These are phyloP conservation scores for Muscicapa adusta DNA, from an alignment of 2,113 vertebrate genomes.

Conservation along the genomic window DNA sequence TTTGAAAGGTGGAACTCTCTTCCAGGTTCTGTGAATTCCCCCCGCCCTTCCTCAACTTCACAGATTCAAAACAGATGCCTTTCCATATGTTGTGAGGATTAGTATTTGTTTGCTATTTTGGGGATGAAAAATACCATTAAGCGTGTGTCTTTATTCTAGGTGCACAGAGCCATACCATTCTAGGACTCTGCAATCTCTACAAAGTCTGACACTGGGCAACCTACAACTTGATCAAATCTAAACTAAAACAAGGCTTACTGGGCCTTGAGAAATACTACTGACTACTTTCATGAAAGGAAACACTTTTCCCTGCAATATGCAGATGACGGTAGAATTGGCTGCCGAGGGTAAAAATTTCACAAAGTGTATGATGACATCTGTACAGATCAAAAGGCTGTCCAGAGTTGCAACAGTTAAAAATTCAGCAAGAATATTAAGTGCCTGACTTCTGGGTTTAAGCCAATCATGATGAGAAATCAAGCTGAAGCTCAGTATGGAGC, in stretches of 20 bases:
- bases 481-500: neutral
- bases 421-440: slow-evolving; percentile 32
- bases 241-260: neutral
- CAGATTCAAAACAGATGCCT: neutral
- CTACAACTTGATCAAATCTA: neutral
- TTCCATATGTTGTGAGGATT: neutral
- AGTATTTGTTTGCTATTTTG: neutral
- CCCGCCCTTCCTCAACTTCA: neutral
- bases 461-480: slow-evolving; percentile 15
- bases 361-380: slow-evolving; percentile 15
- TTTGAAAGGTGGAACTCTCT: neutral
- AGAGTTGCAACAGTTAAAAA: slow-evolving; percentile 46
- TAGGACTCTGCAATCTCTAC: neutral
- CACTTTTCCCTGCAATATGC: slow-evolving; percentile 19
- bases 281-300: neutral
- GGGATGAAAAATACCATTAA: neutral
- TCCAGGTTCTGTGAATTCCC: neutral
- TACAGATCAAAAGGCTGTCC: slow-evolving; percentile 38
- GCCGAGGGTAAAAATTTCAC: slow-evolving; percentile 23
- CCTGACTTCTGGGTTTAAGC: slow-evolving; percentile 21
- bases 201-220: neutral
- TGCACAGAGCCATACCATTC: neutral
- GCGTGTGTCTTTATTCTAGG: neutral
- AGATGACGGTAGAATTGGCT: neutral
- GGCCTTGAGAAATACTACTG: slow-evolving; percentile 9